Conservation (phyloP, 2,888 invertebrate species). For the Calameuta filiformis region DNA sequence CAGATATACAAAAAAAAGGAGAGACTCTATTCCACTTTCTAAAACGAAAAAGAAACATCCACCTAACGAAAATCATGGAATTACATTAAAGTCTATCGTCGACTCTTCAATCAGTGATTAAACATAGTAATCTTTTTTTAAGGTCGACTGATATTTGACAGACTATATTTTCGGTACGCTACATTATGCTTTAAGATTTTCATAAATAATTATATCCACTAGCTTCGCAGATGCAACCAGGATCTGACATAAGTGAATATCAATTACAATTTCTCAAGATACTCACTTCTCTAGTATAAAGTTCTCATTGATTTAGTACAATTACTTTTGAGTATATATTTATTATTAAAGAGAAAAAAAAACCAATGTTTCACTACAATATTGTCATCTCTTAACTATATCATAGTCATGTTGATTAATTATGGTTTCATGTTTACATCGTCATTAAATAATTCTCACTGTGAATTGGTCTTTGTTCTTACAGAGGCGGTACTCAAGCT, state of each 20-base stretch:
- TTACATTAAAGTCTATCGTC: slow-evolving; percentile 60
- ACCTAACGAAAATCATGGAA: slow-evolving; percentile 34
- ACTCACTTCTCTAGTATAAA: background rate
- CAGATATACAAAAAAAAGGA: slow-evolving; percentile 34
- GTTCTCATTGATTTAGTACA: background rate
- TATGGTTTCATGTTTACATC: background rate
- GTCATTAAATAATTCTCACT: background rate
- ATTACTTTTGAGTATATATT: background rate
- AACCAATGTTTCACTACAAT: background rate
- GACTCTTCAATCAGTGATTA: slow-evolving; percentile 63
- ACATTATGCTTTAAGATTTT: background rate
- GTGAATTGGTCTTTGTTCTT: background rate
- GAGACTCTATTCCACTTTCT: slow-evolving; percentile 22
- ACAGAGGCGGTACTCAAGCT: background rate
- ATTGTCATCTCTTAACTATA: background rate
- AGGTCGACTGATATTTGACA: slow-evolving; percentile 42
- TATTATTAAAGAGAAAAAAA: background rate
- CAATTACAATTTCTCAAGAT: background rate
- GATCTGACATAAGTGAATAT: background rate
- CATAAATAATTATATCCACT: background rate
- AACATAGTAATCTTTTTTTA: slow-evolving; percentile 34
- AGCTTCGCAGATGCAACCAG: background rate
- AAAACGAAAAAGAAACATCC: slow-evolving; percentile 26
- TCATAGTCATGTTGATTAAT: background rate
- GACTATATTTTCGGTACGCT: slow-evolving; percentile 47